Evolutionary conservation across 2,888 invertebrate genomes (phyloP).

Genomic region (Ophion obscuratus): DNA sequence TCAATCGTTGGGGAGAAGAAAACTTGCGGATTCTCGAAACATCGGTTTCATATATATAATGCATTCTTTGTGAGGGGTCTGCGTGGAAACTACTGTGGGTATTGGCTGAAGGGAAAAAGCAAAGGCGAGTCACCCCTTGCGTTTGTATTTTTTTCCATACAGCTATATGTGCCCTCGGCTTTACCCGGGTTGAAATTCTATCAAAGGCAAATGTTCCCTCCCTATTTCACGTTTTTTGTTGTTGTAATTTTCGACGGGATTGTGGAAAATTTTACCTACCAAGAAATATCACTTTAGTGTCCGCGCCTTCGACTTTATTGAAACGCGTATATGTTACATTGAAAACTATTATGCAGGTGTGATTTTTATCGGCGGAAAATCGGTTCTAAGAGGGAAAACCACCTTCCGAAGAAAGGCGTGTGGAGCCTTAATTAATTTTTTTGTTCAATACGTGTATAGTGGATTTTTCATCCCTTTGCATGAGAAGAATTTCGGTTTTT

Average conservation of each 20-base stretch:
- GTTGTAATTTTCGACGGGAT: background rate
- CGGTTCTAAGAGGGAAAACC: no score
- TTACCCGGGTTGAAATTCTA: background rate
- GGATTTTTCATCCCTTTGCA: no score
- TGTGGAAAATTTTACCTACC: background rate
- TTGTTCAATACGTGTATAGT: no score
- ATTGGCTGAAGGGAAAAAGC: conserved; percentile 16
- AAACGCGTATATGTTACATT: no score
- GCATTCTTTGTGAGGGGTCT: conserved; percentile 23
- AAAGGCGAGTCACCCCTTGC: conserved; percentile 12
- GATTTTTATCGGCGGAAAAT: no score
- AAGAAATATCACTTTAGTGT: no score
- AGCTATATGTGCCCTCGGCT: background rate
- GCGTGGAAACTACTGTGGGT: background rate
- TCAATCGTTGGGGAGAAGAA: conserved; percentile 17
- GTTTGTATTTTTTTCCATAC: background rate
- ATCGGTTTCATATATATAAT: background rate
- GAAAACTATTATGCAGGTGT: no score
- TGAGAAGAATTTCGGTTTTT: no score
- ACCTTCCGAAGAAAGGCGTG: no score
- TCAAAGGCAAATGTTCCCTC: background rate
- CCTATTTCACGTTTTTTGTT: background rate
- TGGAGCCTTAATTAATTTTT: no score
- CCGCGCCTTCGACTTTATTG: no score
- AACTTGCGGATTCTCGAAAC: conserved; percentile 42